phyloP scores from a whole-genome alignment of 2,113 vertebrate genomes.

The Phrynosoma blainvillii region DNA sequence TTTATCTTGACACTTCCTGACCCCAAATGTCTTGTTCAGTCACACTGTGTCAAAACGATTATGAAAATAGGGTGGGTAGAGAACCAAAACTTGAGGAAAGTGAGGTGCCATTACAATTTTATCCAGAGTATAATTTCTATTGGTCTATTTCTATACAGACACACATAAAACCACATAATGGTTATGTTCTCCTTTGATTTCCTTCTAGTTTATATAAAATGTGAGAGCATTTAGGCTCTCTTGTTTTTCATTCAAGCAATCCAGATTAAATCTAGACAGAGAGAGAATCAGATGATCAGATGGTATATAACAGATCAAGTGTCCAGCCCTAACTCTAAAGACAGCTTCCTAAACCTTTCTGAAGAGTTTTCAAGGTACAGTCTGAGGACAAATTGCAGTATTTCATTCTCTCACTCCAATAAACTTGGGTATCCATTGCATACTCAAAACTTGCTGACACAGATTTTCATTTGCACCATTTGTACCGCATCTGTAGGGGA shows the following conservation, averaged over 20 bases:
- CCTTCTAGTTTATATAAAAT: background rate
- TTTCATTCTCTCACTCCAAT: background rate
- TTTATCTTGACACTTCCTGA: conserved; percentile 25
- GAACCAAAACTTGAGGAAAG: background rate
- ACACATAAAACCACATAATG: background rate
- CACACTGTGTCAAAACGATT: background rate
- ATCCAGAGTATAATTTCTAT: background rate
- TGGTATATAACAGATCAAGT: background rate
- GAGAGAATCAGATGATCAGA: background rate
- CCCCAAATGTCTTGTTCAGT: conserved; percentile 8
- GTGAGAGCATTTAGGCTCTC: background rate
- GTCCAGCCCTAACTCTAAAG: background rate
- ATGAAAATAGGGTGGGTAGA: too few species aligned
- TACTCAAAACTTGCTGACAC: too few species aligned
- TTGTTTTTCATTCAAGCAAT: background rate
- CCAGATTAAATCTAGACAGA: background rate
- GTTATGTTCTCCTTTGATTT: background rate
- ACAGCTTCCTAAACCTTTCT: background rate
- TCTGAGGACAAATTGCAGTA: background rate
- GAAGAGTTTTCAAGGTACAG: background rate
- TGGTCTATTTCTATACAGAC: background rate
- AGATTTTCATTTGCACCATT: too few species aligned
- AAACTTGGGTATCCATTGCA: too few species aligned
- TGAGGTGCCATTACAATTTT: background rate
- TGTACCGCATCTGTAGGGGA: too few species aligned